These are phyloP conservation scores for Clarias gariepinus DNA, from an alignment of 2,113 vertebrate genomes.

Conservation along the genomic window DNA sequence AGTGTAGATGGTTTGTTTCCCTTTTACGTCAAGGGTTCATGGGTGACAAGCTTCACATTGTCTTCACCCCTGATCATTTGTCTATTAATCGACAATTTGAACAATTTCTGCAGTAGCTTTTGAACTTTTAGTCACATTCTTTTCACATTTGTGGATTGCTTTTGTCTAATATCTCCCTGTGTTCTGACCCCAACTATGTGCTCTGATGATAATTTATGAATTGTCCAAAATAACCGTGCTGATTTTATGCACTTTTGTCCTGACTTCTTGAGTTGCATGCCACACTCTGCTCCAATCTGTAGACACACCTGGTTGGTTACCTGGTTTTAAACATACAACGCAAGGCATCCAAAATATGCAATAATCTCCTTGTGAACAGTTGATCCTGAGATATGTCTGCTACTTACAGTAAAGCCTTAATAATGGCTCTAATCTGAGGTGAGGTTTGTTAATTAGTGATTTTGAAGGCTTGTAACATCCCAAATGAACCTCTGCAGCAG, in stretches of 20 bases:
- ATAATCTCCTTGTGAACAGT: no score
- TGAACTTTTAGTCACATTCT: not conserved
- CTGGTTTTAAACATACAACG: not conserved
- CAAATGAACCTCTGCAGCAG: no score
- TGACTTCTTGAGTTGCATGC: not conserved
- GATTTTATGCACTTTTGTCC: not conserved
- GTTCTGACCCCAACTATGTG: not conserved
- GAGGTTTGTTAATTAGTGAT: no score
- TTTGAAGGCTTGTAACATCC: no score
- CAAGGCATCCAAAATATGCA: no score
- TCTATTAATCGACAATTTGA: not conserved
- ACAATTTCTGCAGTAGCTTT: not conserved
- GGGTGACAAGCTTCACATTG: not conserved
- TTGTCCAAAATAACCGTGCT: not conserved
- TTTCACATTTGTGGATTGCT: no score
- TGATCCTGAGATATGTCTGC: no score
- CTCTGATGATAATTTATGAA: not conserved
- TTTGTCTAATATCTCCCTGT: not conserved
- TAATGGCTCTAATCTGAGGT: no score
- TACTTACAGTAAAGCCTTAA: no score
- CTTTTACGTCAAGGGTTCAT: not conserved
- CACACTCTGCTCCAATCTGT: not conserved
- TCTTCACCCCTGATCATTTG: no score
- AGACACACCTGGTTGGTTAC: not conserved
- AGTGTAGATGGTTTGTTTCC: not conserved